Conservation (phyloP, 2,888 invertebrate genomes). For the Hypercompe scribonia region DNA sequence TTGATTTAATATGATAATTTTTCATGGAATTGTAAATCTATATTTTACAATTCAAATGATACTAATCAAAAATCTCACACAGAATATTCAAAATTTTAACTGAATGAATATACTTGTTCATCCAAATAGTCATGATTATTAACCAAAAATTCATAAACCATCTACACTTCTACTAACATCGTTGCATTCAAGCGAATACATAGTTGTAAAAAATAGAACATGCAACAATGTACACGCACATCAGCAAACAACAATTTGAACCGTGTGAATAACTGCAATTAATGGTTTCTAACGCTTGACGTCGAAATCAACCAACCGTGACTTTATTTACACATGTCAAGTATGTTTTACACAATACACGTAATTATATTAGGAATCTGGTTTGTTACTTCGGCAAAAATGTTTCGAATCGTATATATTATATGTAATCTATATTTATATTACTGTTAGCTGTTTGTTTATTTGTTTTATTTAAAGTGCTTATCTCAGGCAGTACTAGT, state of each 20-base stretch:
- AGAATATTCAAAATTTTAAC: too few species aligned
- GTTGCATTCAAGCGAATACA: background rate
- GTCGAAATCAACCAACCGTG: background rate
- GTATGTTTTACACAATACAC: background rate
- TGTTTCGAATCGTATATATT: too few species aligned
- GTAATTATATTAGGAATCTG: background rate
- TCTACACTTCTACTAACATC: background rate
- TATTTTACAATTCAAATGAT: too few species aligned
- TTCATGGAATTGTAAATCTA: too few species aligned
- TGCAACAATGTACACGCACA: background rate
- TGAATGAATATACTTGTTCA: background rate
- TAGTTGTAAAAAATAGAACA: background rate
- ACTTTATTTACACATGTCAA: background rate
- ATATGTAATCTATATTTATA: too few species aligned
- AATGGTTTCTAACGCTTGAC: background rate
- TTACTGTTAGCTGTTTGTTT: too few species aligned
- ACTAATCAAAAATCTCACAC: too few species aligned
- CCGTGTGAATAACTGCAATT: background rate
- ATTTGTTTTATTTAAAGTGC: too few species aligned
- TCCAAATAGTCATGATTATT: background rate
- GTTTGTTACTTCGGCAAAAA: background rate
- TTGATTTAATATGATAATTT: too few species aligned
- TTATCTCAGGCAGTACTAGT: too few species aligned
- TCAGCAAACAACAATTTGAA: background rate
- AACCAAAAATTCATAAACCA: background rate